Evolutionary conservation across 2,888 invertebrate genomes (phyloP).

Genomic region (Ichneumoninae sp.): DNA sequence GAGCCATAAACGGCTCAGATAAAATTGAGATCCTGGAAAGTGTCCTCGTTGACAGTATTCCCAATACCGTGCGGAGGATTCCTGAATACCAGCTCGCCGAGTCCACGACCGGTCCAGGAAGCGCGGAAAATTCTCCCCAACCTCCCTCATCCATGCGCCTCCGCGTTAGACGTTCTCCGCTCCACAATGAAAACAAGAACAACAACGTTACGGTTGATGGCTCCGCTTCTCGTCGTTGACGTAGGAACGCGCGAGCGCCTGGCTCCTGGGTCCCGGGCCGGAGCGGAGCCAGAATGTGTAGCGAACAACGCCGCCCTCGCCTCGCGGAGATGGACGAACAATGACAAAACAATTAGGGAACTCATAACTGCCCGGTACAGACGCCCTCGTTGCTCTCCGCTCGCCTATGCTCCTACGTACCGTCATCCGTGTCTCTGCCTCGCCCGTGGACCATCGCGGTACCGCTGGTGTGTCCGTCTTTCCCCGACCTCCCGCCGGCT

Average conservation of each 20-base stretch:
- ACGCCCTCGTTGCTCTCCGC: conserved; percentile 75
- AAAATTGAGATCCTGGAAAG: background rate
- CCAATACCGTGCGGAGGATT: conserved; percentile 31
- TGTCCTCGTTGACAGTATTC: background rate
- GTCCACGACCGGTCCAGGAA: background rate
- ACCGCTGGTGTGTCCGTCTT: conserved; percentile 37
- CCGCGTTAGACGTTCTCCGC: conserved; percentile 12
- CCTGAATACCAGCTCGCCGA: conserved; percentile 1
- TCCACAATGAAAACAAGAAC: conserved; percentile 67
- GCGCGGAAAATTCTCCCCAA: conserved; percentile 19
- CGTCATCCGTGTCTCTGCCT: conserved; percentile 32
- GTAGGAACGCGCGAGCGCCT: conserved; percentile 31
- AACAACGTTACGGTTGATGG: conserved; percentile 42
- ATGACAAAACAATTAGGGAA: conserved; percentile 84
- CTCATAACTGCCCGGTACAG: conserved; percentile 83
- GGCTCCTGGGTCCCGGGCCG: background rate
- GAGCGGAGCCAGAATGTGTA: conserved; percentile 14
- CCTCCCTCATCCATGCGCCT: background rate
- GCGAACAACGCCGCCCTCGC: conserved; percentile 48
- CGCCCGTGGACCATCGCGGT: conserved; percentile 45
- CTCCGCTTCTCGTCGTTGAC: conserved; percentile 28
- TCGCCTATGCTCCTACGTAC: conserved; percentile 63
- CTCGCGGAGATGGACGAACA: conserved; percentile 75
- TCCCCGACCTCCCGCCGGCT: conserved; percentile 25
- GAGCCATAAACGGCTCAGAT: too few species aligned